Conservation (phyloP, 1,140 invertebrate genomes). For the Zaprionus africanus region DNA sequence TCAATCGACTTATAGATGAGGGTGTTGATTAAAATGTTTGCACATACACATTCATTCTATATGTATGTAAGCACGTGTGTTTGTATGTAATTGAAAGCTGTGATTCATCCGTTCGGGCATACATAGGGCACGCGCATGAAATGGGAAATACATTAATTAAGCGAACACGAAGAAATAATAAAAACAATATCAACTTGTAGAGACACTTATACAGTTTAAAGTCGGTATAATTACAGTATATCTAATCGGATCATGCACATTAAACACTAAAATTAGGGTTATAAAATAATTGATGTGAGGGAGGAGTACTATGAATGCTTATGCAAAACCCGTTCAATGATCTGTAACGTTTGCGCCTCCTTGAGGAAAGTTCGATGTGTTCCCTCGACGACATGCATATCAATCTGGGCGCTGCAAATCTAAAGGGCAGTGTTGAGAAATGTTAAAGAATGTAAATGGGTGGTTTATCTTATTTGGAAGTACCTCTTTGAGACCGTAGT, state of each 20-base stretch:
- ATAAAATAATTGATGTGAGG: slow-evolving; percentile 29
- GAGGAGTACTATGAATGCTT: slow-evolving; percentile 48
- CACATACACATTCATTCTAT: not conserved
- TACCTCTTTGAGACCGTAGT: slow-evolving; percentile 91
- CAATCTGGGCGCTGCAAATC: slow-evolving; percentile 88
- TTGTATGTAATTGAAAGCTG: not conserved
- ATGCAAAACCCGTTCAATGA: slow-evolving; percentile 76
- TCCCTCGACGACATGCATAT: slow-evolving; percentile 89
- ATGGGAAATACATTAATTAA: slow-evolving; percentile 1
- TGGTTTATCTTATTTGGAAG: not conserved
- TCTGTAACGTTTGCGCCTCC: slow-evolving; percentile 87
- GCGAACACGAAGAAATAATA: not conserved
- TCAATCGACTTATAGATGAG: slow-evolving; percentile 22
- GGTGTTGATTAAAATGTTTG: slow-evolving; percentile 24
- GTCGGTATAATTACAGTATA: slow-evolving; percentile 18
- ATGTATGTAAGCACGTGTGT: slow-evolving; percentile 1
- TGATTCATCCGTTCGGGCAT: slow-evolving; percentile 10
- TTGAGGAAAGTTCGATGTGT: slow-evolving; percentile 92
- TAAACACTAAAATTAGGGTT: slow-evolving; percentile 12
- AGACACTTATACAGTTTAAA: slow-evolving; percentile 14
- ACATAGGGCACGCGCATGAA: slow-evolving; percentile 2
- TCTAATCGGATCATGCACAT: slow-evolving; percentile 10
- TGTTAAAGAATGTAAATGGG: not conserved
- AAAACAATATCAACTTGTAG: slow-evolving; percentile 12
- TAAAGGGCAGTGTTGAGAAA: slow-evolving; percentile 60